Base-by-base conservation (phyloP, 2,888 invertebrate genomes). In the Zhuqinia jingwanae region DNA sequence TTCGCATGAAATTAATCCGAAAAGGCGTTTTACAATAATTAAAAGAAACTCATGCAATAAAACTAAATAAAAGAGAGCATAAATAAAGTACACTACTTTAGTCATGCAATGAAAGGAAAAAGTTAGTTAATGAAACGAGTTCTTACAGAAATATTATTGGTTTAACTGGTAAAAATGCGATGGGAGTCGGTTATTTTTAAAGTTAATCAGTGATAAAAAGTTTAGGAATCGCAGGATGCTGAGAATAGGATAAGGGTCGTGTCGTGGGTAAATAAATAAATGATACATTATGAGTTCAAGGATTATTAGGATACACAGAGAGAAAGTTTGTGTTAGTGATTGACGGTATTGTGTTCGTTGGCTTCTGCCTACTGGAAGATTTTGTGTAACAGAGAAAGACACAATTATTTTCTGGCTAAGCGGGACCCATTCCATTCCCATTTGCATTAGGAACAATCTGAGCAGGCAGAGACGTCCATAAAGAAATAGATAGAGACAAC, bases 361-460 rank as follows among this genome's bases (percentile, higher is more conserved):
- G 17, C 6, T 53, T 30, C 60, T 15, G 65, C 65, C 65, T 65
- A 65, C 65, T 65, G 65, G 65, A 65, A 42, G 65, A 65, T 36
- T 60, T n/a, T 42, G 36, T 65, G 65, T 65, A 20, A 65, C 45
- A 20, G 65, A 78, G 78, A 79, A 79, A 65, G 79, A 25, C 73
- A 22, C 45, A 25, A 42, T 77, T 50, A 42, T 20, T 22, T 63
- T 78, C 17, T 8, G 30, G 13, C 30, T 80, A 82, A 60, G 85
- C 78, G 27, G 79, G 76, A 25, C 53, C 80, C 79, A 75, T 60
- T 65, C 65, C 85, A 73, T 82, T 77, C 70, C 85, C 88, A 30
- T 86, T 86, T 70, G 60, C 73, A 47, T 85, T 85, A 56, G 87
- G 87, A 80, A 79, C 84, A 56, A 88, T 77, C 88, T 88, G 79